Conservation (phyloP, 2,113 vertebrate species). For the Serilophus lunatus region DNA sequence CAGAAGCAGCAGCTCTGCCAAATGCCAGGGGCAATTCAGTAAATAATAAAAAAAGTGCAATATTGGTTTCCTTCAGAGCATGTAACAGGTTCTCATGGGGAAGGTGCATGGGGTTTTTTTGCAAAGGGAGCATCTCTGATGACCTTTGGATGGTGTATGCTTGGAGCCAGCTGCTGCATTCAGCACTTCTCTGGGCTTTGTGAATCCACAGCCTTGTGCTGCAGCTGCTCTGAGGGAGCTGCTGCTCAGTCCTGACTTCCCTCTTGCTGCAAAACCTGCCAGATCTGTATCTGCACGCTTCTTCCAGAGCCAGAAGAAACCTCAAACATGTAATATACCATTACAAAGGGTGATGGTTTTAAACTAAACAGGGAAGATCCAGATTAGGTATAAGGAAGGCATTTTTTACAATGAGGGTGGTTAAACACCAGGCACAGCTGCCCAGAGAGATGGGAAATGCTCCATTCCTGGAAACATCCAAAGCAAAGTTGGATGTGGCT, state of each 20-base stretch:
- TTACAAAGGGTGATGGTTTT: neutral
- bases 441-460: neutral
- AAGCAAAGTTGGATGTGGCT: neutral
- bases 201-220: neutral
- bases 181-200: neutral
- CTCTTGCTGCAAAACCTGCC: neutral
- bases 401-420: neutral
- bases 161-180: neutral
- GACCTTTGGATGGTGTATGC: neutral
- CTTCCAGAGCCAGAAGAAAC: neutral
- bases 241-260: neutral
- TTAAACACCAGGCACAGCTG: neutral
- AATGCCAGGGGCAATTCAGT: neutral
- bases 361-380: accelerated
- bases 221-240: neutral
- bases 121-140: neutral
- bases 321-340: accelerated
- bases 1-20: neutral
- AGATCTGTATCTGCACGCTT: neutral
- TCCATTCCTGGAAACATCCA: neutral
- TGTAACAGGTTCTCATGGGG: slow-evolving; percentile 41
- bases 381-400: neutral
- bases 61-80: neutral
- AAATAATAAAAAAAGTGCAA: slow-evolving; percentile 6
- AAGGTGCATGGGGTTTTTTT: neutral